These are phyloP conservation scores for Hydriomena furcata DNA, from an alignment of 2,888 invertebrate species.

Conservation along the genomic window DNA sequence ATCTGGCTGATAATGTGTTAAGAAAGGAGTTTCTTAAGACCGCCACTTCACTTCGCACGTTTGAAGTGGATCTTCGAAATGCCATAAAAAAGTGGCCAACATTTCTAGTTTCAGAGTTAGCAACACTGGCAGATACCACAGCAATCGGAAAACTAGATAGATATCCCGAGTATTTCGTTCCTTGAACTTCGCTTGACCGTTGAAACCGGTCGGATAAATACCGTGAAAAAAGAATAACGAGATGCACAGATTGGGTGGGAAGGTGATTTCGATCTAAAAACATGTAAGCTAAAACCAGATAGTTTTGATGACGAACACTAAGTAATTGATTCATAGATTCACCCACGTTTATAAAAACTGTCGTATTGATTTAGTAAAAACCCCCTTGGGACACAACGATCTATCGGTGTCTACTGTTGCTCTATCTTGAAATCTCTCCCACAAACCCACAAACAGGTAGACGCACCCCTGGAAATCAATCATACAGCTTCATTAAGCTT, in stretches of 20 bases:
- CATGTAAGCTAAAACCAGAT: neutral
- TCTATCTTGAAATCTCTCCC: conserved; percentile 13
- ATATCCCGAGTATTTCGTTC: conserved; percentile 20
- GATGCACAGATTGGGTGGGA: neutral
- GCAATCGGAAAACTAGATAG: conserved; percentile 22
- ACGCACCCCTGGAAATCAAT: conserved; percentile 19
- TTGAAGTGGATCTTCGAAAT: no score
- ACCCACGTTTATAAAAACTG: no score
- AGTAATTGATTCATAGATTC: no score
- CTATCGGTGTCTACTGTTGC: neutral
- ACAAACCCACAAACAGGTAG: conserved; percentile 14
- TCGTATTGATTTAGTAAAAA: no score
- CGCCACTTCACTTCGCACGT: no score
- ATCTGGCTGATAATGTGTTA: no score
- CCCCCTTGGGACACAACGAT: neutral
- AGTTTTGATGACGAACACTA: neutral
- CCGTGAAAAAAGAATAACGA: conserved; percentile 9
- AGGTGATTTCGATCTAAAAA: neutral
- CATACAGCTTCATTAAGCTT: conserved; percentile 24
- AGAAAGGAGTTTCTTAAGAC: no score
- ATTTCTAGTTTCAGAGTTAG: neutral
- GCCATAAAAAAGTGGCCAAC: no score
- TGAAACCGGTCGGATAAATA: conserved; percentile 12
- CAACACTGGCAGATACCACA: conserved; percentile 20
- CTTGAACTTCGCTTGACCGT: conserved; percentile 20